These are phyloP conservation scores for Hemistola chrysoprasaria DNA, from an alignment of 2,888 invertebrate genomes.

Conservation along the genomic window DNA sequence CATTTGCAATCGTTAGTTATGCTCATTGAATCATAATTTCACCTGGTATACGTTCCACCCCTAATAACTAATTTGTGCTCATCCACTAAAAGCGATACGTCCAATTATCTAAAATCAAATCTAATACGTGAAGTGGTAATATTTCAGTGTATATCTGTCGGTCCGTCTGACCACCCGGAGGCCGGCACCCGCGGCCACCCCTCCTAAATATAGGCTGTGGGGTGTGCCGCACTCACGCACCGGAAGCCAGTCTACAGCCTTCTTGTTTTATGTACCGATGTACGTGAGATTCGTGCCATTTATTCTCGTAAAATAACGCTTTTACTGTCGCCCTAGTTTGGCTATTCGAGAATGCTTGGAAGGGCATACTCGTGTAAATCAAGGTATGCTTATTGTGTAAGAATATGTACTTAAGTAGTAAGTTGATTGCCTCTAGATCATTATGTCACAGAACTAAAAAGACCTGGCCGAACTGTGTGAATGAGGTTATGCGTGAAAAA, in stretches of 20 bases:
- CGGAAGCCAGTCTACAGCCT: conserved; percentile 52
- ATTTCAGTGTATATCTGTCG: conserved; percentile 32
- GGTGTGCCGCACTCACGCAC: conserved; percentile 47
- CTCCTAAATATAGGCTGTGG: conserved; percentile 39
- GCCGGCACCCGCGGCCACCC: conserved; percentile 30
- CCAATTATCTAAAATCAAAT: conserved; percentile 37
- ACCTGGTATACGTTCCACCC: too few relatives aligned
- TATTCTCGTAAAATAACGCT: conserved; percentile 13
- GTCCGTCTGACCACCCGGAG: conserved; percentile 30
- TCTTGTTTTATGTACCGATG: conserved; percentile 40
- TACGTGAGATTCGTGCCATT: conserved; percentile 15
- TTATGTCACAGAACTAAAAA: too few relatives aligned
- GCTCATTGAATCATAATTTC: too few relatives aligned
- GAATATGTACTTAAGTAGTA: too few relatives aligned
- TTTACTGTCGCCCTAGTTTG: conserved; percentile 1
- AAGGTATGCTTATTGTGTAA: too few relatives aligned
- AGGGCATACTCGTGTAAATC: too few relatives aligned
- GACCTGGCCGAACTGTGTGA: too few relatives aligned
- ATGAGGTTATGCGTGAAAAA: too few relatives aligned
- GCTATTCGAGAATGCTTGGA: too few relatives aligned
- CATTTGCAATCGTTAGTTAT: too few relatives aligned
- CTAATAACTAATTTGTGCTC: conserved; percentile 24
- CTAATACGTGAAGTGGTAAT: conserved; percentile 44
- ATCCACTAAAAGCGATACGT: conserved; percentile 30
- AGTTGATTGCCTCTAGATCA: too few relatives aligned